Percentiles rank a stretch among this genome's conserved stretches.
phyloP scores from a whole-genome alignment of 2,888 invertebrate species.

The Troides oblongomaculatus region DNA sequence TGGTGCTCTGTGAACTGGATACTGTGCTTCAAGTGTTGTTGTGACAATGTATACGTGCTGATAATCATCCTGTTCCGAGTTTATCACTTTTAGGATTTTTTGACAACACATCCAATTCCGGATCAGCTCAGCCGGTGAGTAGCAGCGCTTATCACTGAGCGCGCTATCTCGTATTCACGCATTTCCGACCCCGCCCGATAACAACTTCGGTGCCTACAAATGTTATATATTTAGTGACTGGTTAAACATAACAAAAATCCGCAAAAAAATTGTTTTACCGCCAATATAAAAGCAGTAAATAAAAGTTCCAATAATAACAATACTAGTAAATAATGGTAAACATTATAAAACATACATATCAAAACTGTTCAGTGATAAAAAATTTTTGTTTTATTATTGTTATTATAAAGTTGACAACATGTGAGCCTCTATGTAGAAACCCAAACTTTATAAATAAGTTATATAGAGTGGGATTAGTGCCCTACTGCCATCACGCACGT shows the following conservation, averaged over 20 bases:
- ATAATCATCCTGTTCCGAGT: conserved; percentile 52
- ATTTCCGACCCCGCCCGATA: conserved; percentile 80
- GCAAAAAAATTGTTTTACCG: background rate
- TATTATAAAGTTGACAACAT: background rate
- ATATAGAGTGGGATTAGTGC: conserved; percentile 12
- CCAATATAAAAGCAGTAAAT: background rate
- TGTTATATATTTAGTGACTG: conserved; percentile 11
- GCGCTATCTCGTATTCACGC: conserved; percentile 77
- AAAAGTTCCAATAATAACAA: background rate
- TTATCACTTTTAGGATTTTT: conserved; percentile 61
- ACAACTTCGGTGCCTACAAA: conserved; percentile 52
- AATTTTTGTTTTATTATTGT: background rate
- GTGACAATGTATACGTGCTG: conserved; percentile 74
- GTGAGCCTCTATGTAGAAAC: background rate
- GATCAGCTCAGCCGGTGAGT: conserved; percentile 78
- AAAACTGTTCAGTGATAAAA: background rate
- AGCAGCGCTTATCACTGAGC: conserved; percentile 76
- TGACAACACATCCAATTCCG: conserved; percentile 74
- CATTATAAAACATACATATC: background rate
- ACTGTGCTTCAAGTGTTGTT: conserved; percentile 74
- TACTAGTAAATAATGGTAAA: no score
- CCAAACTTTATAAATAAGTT: background rate
- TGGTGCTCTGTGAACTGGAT: conserved; percentile 74
- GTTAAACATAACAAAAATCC: background rate
- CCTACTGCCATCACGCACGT: conserved; percentile 26